A percentile compares a stretch with the other conserved stretches of the same genome.
Conservation (phyloP, 2,797 vertebrate species). For the Decapterus maruadsi region DNA sequence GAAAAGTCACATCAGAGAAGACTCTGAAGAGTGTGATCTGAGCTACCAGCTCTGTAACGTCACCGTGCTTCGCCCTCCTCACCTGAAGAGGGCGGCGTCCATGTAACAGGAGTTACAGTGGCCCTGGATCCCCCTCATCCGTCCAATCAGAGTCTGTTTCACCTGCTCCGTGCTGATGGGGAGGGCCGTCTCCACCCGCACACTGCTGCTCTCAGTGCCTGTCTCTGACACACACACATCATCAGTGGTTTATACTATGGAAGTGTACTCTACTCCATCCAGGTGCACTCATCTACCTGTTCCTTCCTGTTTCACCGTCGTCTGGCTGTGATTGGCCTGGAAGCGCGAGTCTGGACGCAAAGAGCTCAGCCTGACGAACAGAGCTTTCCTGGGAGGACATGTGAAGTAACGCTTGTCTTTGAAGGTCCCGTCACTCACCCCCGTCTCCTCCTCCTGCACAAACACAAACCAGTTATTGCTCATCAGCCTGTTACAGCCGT, state of each 20-base stretch:
- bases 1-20: too few species aligned
- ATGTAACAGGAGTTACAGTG: slow-evolving; percentile 97
- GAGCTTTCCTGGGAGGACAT: slow-evolving; percentile 80
- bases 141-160: slow-evolving; percentile 80
- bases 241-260: too few species aligned
- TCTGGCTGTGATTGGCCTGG: slow-evolving; percentile 38
- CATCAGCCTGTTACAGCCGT: too few species aligned
- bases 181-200: slow-evolving; percentile 72
- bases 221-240: slow-evolving; percentile 58
- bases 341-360: slow-evolving; percentile 88
- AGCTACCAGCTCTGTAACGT: too few species aligned
- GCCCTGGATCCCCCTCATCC: slow-evolving; percentile 92
- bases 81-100: slow-evolving; percentile 94
- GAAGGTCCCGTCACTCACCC: slow-evolving; percentile 85
- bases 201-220: neutral
- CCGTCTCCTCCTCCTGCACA: slow-evolving; percentile 85
- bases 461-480: neutral
- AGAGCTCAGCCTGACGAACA: slow-evolving; percentile 87
- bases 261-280: too few species aligned
- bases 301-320: neutral
- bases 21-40: too few species aligned
- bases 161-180: slow-evolving; percentile 85
- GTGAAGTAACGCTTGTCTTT: slow-evolving; percentile 75
- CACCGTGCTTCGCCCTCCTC: slow-evolving; percentile 12
- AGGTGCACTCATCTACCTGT: slow-evolving; percentile 47